Percentiles rank a stretch among this genome's conserved stretches.
Conservation (phyloP, 2,797 vertebrate species). For the Danio choprae region DNA sequence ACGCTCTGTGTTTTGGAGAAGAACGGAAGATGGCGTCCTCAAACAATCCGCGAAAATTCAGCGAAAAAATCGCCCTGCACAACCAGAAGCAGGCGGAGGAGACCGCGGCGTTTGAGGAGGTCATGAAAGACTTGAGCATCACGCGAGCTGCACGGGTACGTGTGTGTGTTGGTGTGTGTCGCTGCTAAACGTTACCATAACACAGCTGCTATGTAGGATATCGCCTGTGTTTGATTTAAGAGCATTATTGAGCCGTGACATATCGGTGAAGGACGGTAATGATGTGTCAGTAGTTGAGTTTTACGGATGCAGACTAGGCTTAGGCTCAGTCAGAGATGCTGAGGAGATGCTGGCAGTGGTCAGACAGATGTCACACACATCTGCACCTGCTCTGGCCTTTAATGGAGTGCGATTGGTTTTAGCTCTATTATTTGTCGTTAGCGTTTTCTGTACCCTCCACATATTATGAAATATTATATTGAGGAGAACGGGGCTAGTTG, state of each 20-base stretch:
- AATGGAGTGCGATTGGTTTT: not conserved
- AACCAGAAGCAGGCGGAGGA: slow-evolving; percentile 98
- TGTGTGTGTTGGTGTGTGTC: slow-evolving; percentile 38
- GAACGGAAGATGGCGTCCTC: slow-evolving; percentile 97
- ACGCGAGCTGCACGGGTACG: slow-evolving; percentile 96
- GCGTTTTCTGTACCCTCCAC: not conserved
- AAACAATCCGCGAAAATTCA: slow-evolving; percentile 99
- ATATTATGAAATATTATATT: not conserved
- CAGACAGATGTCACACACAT: slow-evolving; percentile 58
- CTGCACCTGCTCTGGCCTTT: slow-evolving; percentile 41
- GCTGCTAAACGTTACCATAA: not conserved
- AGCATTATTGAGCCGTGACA: not conserved
- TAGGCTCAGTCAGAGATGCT: slow-evolving; percentile 24
- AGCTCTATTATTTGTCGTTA: not conserved
- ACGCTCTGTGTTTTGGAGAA: slow-evolving; percentile 87
- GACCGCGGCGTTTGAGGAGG: slow-evolving; percentile 95
- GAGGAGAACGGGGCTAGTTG: not conserved
- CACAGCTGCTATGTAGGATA: slow-evolving; percentile 1
- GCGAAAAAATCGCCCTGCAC: slow-evolving; percentile 97
- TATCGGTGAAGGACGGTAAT: not conserved
- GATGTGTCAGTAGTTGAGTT: not conserved
- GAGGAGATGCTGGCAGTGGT: slow-evolving; percentile 38
- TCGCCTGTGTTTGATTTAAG: not conserved
- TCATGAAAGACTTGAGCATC: slow-evolving; percentile 96
- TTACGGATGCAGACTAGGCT: not conserved